Conservation (phyloP, 2,113 vertebrate species). For the Grus americana region DNA sequence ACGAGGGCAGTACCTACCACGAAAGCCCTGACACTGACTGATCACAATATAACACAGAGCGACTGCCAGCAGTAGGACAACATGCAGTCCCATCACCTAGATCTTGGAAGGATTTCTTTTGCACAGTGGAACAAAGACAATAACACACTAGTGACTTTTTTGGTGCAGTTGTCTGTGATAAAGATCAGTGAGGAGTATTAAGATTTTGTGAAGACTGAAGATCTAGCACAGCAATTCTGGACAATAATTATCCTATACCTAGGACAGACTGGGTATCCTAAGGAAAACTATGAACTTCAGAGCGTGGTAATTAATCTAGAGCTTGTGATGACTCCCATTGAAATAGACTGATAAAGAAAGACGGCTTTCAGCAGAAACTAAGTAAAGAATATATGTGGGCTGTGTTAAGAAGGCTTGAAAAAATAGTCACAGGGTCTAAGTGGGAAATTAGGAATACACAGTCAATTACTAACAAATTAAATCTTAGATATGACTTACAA, state of each 20-base stretch:
- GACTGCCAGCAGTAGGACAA: not conserved
- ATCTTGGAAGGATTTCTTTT: not conserved
- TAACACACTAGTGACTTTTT: not conserved
- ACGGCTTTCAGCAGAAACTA: not conserved
- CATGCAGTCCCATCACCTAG: not conserved
- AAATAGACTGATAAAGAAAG: not conserved
- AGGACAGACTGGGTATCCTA: not conserved
- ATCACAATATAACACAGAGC: not conserved
- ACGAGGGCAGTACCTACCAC: fast-evolving
- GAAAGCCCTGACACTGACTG: not conserved
- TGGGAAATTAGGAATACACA: not conserved
- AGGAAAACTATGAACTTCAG: not conserved
- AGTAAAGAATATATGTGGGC: not conserved
- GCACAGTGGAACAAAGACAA: not conserved
- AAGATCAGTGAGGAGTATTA: not conserved
- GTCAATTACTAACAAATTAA: not conserved
- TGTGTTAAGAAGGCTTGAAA: not conserved
- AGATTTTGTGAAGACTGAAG: not conserved
- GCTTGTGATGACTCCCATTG: not conserved
- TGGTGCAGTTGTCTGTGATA: not conserved
- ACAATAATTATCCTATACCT: not conserved
- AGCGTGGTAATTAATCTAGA: not conserved
- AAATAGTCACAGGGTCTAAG: not conserved
- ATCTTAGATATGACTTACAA: not conserved
- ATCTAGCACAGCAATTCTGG: not conserved